Evolutionary conservation across 2,888 invertebrate genomes (phyloP), one percentile per base, ranked within the genome.

Genomic region (Nemurella pictetii): DNA sequence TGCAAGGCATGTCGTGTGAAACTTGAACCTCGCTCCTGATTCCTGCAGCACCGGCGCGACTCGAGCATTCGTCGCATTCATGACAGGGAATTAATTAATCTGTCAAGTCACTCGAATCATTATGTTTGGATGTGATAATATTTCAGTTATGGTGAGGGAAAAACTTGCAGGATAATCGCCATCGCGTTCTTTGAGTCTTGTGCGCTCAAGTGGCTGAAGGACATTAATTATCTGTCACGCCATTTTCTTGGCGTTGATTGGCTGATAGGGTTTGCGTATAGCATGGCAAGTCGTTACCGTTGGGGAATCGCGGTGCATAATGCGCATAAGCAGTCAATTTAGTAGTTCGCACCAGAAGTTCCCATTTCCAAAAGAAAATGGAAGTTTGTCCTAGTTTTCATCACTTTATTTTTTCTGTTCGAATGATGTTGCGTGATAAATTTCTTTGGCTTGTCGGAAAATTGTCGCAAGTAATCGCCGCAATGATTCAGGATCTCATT

Each of bases 61-160:
- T 55, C 12, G 55, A 55, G 55, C 55, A 20, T 55, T 55, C 55
- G 55, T 55, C 55, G 55, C 55, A 55, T 55, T 55, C 55, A 55
- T 55, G 55, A 55, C 55, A 55, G 80, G 32, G 80, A 81, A 81
- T 81, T 81, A 81, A 81, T 81, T 81, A 81, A 81, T 35, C 12
- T 81, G 80, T 35, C 36, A 35, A 81, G 80, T 81, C 80, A 81
- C 75, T 55, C 3, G 55, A 55, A 55, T 55, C 55, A 55, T 55
- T 55, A 55, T 55, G 55, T 55, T 55, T 55, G 55, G 55, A 55
- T 55, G 55, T 12, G 55, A 55, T 55, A 55, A 55, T 55, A 12
- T 55, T 55, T 3, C 55, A 55, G 55, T 12, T 55, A 12, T 55
- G 20, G 55, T 55, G 55, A 12, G 55, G 55, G 55, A 55, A 55